Conservation (phyloP, 2,888 invertebrate species). For the Drosophila nr. fundita region DNA sequence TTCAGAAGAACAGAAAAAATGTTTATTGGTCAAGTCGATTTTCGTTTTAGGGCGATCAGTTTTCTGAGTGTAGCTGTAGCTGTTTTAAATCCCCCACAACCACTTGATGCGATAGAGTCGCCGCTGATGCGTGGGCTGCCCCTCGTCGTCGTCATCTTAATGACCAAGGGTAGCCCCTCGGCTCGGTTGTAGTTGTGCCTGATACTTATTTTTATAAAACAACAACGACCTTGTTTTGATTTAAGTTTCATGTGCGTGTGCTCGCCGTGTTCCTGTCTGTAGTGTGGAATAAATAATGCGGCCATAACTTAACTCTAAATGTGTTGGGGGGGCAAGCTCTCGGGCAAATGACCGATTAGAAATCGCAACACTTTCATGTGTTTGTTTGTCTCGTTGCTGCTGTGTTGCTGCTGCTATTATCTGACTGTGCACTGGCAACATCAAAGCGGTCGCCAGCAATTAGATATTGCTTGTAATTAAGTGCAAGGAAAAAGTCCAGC, state of each 20-base stretch:
- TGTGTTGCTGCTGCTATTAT: not conserved
- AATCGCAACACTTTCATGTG: constrained; percentile 65
- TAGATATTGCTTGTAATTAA: constrained; percentile 64
- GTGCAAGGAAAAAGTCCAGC: constrained; percentile 39
- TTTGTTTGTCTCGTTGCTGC: constrained; percentile 19
- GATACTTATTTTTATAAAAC: constrained; percentile 30
- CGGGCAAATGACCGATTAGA: constrained; percentile 77
- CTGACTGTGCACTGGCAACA: constrained; percentile 26
- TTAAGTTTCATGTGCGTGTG: constrained; percentile 57
- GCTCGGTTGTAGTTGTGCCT: constrained; percentile 16
- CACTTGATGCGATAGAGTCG: constrained; percentile 37
- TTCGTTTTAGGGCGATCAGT: not conserved
- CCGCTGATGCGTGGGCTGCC: constrained; percentile 39
- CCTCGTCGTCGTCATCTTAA: not conserved
- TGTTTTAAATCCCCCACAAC: constrained; percentile 43
- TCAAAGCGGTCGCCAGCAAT: constrained; percentile 66
- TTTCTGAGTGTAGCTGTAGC: not conserved
- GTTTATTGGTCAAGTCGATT: not conserved
- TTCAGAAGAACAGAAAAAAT: not conserved
- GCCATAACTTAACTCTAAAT: constrained; percentile 17
- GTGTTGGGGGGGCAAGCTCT: constrained; percentile 22
- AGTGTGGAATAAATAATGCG: constrained; percentile 17
- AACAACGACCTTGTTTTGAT: constrained; percentile 67
- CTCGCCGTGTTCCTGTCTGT: constrained; percentile 15
- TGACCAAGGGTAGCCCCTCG: constrained; percentile 45